These are phyloP conservation scores for Empis stercorea DNA, from an alignment of 2,888 invertebrate species.

Conservation along the genomic window DNA sequence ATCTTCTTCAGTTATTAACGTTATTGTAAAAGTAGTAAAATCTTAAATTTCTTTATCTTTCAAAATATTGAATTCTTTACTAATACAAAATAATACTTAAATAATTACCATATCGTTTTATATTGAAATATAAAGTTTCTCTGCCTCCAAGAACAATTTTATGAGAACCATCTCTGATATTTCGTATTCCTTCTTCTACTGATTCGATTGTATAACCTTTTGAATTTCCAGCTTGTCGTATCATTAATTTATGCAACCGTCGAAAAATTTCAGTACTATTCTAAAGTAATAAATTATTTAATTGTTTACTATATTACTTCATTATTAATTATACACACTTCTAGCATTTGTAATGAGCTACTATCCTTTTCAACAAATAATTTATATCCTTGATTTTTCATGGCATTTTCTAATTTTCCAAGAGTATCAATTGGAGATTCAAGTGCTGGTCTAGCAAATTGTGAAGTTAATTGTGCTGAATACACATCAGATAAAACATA, in stretches of 20 bases:
- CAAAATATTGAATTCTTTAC: no score
- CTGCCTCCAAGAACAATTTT: constrained; percentile 58
- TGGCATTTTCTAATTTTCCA: constrained; percentile 50
- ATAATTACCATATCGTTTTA: constrained; percentile 63
- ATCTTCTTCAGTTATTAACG: not conserved
- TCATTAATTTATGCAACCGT: constrained; percentile 54
- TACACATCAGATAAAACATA: constrained; percentile 69
- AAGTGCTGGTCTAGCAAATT: constrained; percentile 57
- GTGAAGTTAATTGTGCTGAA: constrained; percentile 62
- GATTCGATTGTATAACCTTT: constrained; percentile 50
- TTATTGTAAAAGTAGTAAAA: no score
- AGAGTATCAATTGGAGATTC: constrained; percentile 55
- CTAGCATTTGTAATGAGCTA: constrained; percentile 54
- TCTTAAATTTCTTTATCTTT: no score
- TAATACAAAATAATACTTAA: no score
- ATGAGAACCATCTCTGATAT: constrained; percentile 46
- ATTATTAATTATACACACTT: constrained; percentile 36
- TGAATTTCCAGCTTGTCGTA: constrained; percentile 33
- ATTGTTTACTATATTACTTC: no score
- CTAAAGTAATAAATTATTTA: constrained; percentile 27
- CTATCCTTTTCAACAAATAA: constrained; percentile 60
- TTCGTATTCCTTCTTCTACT: constrained; percentile 55
- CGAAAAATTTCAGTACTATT: constrained; percentile 65
- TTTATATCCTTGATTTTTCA: constrained; percentile 49
- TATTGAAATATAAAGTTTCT: constrained; percentile 63